Base-by-base conservation (phyloP, 2,797 vertebrate genomes). In the Peromyscus melanophrys region DNA sequence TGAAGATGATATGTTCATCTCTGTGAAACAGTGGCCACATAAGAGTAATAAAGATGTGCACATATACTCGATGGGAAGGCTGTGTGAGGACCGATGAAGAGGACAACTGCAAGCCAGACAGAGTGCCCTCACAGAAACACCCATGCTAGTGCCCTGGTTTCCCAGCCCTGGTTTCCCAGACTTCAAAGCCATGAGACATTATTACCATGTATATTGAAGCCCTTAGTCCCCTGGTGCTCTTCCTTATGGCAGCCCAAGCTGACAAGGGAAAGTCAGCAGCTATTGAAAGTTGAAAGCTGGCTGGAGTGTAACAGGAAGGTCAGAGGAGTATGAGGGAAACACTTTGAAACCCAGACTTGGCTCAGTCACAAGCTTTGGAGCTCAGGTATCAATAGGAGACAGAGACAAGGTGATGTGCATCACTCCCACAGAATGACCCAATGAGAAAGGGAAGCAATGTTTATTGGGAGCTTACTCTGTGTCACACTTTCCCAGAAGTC, bases 341-440 rank as follows among this genome's bases (percentile, higher is more conserved):
- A 29, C 12, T 16, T 43, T 14, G 67, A 67, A 84, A 23, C 19
- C 10, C 59, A 55, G 67, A 12, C 1, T 3, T 13, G 40, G 21
- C 40, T 46, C 1, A 16, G 14, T 9, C 46, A 43, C 3, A 49
- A 12, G 34, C 40, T 73, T 14, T 12, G 21, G 37, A 55, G 77
- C 29, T n/a, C 49, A n/a, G 27, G 59, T 37, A 17, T 69, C 61
- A 6, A 67, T 14, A 17, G 7, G 10, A 43, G 31, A 11, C 59
- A 69, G 21, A 31, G n/a, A 8, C 13, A 40, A n/a, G 0, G 0
- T 8, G 7, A 27, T 8, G 27, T 8, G 52, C 5, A 37, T n/a
- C 9, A 59, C 52, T 40, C n/a, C 27, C 27, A 52, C 5, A 63
- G 55, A 31, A 21, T 9, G 77, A 37, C 31, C 71, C 55, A 77